Conservation (phyloP, 2,888 invertebrate species). For the Saturnia japonica region DNA sequence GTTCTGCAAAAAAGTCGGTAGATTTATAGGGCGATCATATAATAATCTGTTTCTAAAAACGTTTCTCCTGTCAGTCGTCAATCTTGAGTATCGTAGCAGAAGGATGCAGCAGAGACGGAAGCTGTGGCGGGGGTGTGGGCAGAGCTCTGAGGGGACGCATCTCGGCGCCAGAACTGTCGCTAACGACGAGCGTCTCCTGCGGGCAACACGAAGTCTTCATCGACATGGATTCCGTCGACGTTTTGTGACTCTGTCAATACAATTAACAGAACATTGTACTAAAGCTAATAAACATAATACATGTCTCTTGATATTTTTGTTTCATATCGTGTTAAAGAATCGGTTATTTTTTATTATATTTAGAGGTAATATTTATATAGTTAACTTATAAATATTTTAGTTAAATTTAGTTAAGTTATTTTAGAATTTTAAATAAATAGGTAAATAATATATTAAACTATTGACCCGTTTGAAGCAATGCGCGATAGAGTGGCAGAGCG, state of each 20-base stretch:
- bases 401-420: too few relatives aligned
- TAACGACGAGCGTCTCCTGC: conserved; percentile 66
- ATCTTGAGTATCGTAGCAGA: conserved; percentile 35
- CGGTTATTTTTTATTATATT: background rate
- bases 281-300: background rate
- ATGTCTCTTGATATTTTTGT: background rate
- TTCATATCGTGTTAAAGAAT: too few relatives aligned
- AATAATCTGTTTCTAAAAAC: too few relatives aligned
- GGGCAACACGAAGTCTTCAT: conserved; percentile 74
- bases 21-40: background rate
- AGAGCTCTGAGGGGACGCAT: conserved; percentile 55
- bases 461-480: conserved; percentile 69
- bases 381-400: too few relatives aligned
- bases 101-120: conserved; percentile 23
- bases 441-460: background rate
- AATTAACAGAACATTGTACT: conserved; percentile 3
- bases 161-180: conserved; percentile 68
- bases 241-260: conserved; percentile 63
- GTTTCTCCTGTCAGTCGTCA: conserved; percentile 41
- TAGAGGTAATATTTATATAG: background rate
- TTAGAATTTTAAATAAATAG: too few relatives aligned
- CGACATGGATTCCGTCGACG: conserved; percentile 70
- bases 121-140: conserved; percentile 28
- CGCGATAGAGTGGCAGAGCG: conserved; percentile 57
- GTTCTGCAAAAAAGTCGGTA: background rate